phyloP scores from a whole-genome alignment of 2,113 vertebrate species.

The Glaucomys volans region DNA sequence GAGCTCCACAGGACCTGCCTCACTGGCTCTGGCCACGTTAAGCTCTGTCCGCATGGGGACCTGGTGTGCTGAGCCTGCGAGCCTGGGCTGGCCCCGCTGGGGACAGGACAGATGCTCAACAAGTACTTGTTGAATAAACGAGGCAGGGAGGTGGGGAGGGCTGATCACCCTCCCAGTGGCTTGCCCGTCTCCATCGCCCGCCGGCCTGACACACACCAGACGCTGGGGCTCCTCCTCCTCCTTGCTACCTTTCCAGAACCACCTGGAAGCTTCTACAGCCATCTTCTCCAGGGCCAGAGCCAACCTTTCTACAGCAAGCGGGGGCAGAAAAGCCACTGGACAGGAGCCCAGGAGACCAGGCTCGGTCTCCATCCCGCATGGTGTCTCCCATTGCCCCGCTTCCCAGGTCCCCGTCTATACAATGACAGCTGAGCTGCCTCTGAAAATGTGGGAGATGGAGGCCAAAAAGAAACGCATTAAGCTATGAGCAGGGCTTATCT shows the following conservation, averaged over 20 bases:
- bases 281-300: background rate
- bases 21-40: background rate
- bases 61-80: background rate
- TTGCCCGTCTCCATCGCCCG: background rate
- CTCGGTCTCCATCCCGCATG: background rate
- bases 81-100: background rate
- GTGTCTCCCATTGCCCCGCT: background rate
- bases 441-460: background rate
- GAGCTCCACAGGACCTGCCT: background rate
- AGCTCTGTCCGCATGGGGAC: background rate
- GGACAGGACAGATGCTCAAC: background rate
- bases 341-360: accelerated
- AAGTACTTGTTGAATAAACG: background rate
- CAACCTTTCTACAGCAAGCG: background rate
- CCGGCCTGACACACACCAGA: background rate
- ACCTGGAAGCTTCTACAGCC: background rate
- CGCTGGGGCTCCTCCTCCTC: background rate
- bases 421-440: background rate
- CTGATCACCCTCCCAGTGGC: background rate
- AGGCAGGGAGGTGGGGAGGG: too few relatives aligned
- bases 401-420: background rate
- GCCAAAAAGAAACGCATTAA: background rate
- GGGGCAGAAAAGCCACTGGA: background rate
- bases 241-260: background rate
- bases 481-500: background rate